Evolutionary conservation across 2,797 vertebrate genomes (phyloP), one percentile per base, ranked within the genome.

Genomic region (Chaetophractus vellerosus): DNA sequence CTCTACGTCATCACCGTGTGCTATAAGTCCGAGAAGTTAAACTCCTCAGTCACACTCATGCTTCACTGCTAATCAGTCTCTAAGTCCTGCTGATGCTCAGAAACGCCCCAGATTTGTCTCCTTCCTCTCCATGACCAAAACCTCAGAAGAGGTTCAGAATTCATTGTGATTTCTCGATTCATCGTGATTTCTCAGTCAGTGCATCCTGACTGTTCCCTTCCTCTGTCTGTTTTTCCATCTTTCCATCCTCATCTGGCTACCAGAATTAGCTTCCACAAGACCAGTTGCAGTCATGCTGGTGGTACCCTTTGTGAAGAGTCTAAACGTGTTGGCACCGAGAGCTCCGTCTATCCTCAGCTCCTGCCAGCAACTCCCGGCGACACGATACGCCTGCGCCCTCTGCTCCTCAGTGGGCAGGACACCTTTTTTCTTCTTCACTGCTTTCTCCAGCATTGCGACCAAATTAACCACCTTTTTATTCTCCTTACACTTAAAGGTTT

Each of bases 321-420:
- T 14, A 2, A 33, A 26, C 19, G 15, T 10, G 48, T 55, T 33
- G 28, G 26, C 16, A 2, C 19, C 38, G 26, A 12, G 14, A 28
- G 55, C 48, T 19, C 24, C 41, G n/a, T 48, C 66, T 72, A 26
- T n/a, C 24, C 31, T 36, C 19, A 48, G 74, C 23, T 36, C 50
- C 69, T 28, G 15, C 69, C 38, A 8, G 68, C 75, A 71, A 2
- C 19, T 9, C 21, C 38, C 64, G 12, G 31, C 1, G 12, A 6
- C 33, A 1, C 2, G 38, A 9, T 8, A 83, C 15, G 0, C 24
- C n/a, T 28, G 52, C 8, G 15, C 24, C 64, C 11, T 14, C n/a
- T 0, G 21, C 10, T 48, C 12, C 45, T 48, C n/a, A 8, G 0
- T 5, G 33, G 16, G 28, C 26, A 19, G 5, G 33, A 23, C 24